Conservation (phyloP, 2,113 vertebrate species). For the Spheniscus mendiculus region DNA sequence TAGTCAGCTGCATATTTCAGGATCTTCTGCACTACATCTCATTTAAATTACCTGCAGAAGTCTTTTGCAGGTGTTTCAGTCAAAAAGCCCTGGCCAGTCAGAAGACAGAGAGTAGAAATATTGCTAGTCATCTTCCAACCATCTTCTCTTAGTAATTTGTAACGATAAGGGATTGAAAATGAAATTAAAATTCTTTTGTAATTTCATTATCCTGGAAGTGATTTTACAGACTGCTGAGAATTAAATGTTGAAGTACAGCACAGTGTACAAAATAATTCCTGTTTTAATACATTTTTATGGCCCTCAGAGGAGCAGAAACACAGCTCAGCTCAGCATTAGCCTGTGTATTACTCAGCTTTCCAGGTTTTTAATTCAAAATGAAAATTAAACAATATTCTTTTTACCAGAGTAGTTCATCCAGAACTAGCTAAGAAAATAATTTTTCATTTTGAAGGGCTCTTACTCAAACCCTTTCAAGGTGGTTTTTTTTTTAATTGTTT, state of each 20-base stretch:
- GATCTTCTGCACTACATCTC: neutral
- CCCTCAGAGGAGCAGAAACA: constrained; percentile 64
- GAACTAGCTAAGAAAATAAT: constrained; percentile 60
- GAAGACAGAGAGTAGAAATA: neutral
- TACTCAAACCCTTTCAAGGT: constrained; percentile 45
- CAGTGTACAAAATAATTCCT: constrained; percentile 79
- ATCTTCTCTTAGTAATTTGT: constrained; percentile 68
- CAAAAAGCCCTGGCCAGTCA: neutral
- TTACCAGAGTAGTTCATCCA: constrained; percentile 56
- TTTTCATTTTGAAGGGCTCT: constrained; percentile 68
- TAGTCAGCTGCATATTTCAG: neutral
- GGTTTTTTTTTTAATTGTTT: constrained; percentile 17
- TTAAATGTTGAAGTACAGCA: constrained; percentile 60
- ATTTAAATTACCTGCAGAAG: neutral
- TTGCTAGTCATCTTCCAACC: constrained; percentile 25
- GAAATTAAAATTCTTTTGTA: constrained; percentile 78
- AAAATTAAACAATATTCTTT: constrained; percentile 80
- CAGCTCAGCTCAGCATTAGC: constrained; percentile 64
- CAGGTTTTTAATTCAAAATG: constrained; percentile 74
- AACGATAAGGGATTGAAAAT: constrained; percentile 69
- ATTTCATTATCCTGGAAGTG: constrained; percentile 76
- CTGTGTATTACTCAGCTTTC: constrained; percentile 71
- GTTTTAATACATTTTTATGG: constrained; percentile 74
- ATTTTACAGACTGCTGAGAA: constrained; percentile 75
- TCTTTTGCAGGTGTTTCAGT: neutral